Base-by-base conservation (phyloP, 2,888 invertebrate species). In the Drosophila colorata region DNA sequence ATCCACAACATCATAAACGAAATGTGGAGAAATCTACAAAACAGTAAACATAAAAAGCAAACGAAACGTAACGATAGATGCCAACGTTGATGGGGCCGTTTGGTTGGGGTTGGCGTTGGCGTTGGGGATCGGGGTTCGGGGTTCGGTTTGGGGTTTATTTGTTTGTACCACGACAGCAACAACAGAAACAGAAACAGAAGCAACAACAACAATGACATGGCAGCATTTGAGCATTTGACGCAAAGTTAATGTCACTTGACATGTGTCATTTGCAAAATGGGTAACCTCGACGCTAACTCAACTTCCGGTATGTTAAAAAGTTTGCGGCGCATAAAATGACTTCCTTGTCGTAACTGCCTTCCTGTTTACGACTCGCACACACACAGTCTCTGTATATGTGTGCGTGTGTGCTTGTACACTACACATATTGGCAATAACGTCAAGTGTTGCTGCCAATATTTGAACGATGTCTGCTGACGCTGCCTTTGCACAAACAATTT, bases 171-270 rank as follows among this genome's bases (percentile, higher is more conserved):
- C 81, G 80, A 83, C 74, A 84, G 57, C 65, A 55, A 6, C 44
- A 63, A 25, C 57, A 64, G 47, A 49, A 56, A 53, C 48, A 58
- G 9, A 23, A 23, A 2, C 3, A 23, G 67, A 51, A 73, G 14
- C 49, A 63, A 38, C 56, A 59, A 37, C 57, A 69, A 23, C 53
- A 56, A 65, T 25, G 41, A 37, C 52, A 66, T 48, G 60, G 60
- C 68, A 46, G 75, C 61, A 63, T 63, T 61, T 61, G 75, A 76
- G 78, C 81, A 82, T 88, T 89, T 88, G 88, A 90, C 86, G 88
- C 81, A 79, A 86, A 87, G 82, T 86, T 90, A 90, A 90, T 90
- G 88, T 88, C 88, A 90, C 87, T 90, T 90, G 90, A 90, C 90
- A 90, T 90, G 88, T 90, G 90, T 87, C 90, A 90, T 88, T 86